Conservation (phyloP, 2,797 vertebrate genomes). For the Leptodactylus fallax region DNA sequence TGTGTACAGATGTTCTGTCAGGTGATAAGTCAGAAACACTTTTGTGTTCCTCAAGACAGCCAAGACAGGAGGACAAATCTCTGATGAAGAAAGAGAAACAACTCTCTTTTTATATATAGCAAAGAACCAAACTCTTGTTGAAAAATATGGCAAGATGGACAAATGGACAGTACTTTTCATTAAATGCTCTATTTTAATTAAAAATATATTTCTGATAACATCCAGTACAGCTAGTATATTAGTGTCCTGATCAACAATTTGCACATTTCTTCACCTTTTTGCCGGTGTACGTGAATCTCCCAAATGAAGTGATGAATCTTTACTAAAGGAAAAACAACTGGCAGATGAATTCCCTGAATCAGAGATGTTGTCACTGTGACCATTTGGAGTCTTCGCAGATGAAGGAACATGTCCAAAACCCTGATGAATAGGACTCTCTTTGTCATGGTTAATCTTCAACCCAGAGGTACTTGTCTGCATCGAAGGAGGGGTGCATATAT, state of each 20-base stretch:
- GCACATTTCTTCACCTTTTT: conserved; percentile 72
- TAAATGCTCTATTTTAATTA: neutral
- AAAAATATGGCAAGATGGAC: neutral
- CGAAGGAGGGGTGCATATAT: conserved; percentile 93
- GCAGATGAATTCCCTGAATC: conserved; percentile 97
- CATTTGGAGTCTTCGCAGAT: conserved; percentile 80
- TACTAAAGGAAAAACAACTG: conserved; percentile 90
- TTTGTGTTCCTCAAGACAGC: conserved; percentile 74
- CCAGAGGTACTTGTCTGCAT: conserved; percentile 85
- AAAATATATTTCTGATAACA: neutral
- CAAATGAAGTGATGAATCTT: conserved; percentile 77
- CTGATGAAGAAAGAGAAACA: conserved; percentile 71
- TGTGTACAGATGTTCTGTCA: conserved; percentile 68
- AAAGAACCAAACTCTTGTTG: neutral
- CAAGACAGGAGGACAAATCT: conserved; percentile 75
- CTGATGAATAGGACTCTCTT: conserved; percentile 72
- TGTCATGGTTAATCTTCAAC: conserved; percentile 79
- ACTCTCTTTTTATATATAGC: neutral
- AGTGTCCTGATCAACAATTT: neutral
- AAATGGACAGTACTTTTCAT: neutral
- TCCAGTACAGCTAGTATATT: neutral
- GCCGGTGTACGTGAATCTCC: conserved; percentile 70
- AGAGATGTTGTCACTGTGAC: conserved; percentile 85
- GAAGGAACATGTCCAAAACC: conserved; percentile 74
- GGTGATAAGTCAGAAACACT: conserved; percentile 68